phyloP scores from a whole-genome alignment of 2,797 vertebrate genomes.

The Coluber constrictor region DNA sequence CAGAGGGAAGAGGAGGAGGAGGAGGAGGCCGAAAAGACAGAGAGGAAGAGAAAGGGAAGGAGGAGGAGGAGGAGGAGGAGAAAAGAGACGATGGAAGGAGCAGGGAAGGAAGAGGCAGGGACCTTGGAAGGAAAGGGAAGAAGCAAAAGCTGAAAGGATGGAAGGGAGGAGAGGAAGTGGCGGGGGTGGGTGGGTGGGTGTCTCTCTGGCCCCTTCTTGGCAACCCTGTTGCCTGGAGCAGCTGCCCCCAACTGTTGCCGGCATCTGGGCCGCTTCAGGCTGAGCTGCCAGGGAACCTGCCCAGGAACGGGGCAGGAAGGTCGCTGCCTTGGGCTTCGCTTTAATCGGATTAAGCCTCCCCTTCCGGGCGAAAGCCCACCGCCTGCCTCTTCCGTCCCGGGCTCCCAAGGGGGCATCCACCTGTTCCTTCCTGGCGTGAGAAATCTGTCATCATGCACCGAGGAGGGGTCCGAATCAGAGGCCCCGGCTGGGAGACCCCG shows the following conservation, averaged over 20 bases:
- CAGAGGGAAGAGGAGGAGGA: no score
- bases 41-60: no score
- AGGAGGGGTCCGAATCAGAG: accelerated
- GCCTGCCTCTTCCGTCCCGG: background rate
- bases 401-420: slow-evolving; percentile 37
- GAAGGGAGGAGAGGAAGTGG: background rate
- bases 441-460: background rate
- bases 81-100: no score
- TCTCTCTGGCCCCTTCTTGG: accelerated
- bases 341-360: slow-evolving; percentile 50
- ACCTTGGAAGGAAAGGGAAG: background rate
- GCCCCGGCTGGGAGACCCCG: accelerated
- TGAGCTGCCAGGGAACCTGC: accelerated
- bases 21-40: no score
- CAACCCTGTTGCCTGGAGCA: slow-evolving; percentile 23
- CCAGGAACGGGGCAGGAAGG: slow-evolving; percentile 48
- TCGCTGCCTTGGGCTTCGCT: slow-evolving; percentile 42
- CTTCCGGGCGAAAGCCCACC: slow-evolving; percentile 36
- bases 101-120: no score
- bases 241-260: slow-evolving; percentile 43
- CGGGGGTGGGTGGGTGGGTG: background rate
- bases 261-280: slow-evolving; percentile 53
- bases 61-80: no score
- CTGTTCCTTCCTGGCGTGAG: slow-evolving; percentile 46
- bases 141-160: background rate